A percentile compares a stretch with the other conserved stretches of the same genome.
Conservation (phyloP, 2,888 invertebrate species). For the Pyrocoelia pectoralis region DNA sequence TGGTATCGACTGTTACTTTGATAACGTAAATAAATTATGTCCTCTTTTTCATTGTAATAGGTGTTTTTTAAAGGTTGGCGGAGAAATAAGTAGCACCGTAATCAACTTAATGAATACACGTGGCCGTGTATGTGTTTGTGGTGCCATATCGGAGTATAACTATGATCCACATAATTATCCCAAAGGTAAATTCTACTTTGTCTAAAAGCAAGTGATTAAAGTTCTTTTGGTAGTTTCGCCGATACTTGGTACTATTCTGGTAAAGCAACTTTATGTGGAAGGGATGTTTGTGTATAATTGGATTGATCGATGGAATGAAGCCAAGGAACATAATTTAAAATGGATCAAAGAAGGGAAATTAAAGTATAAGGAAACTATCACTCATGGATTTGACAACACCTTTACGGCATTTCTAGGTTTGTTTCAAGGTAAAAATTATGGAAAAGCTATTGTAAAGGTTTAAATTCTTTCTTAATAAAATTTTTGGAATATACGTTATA, state of each 20-base stretch:
- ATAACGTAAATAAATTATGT: slow-evolving; percentile 68
- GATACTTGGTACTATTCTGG: slow-evolving; percentile 65
- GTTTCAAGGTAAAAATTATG: slow-evolving; percentile 69
- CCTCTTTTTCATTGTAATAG: background rate
- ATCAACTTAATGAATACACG: slow-evolving; percentile 68
- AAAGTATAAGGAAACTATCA: slow-evolving; percentile 71
- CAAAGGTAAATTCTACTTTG: no score
- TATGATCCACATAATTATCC: slow-evolving; percentile 49
- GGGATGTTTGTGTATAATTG: slow-evolving; percentile 68
- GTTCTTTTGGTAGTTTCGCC: slow-evolving; percentile 54
- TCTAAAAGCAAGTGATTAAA: no score
- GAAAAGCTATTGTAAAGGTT: slow-evolving; percentile 74
- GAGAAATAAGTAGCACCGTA: slow-evolving; percentile 68
- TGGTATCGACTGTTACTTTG: slow-evolving; percentile 79
- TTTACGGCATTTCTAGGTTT: slow-evolving; percentile 74
- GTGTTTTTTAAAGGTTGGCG: slow-evolving; percentile 66
- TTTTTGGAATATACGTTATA: no score
- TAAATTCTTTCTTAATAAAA: no score
- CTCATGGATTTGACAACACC: slow-evolving; percentile 77
- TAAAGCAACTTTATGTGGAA: slow-evolving; percentile 72
- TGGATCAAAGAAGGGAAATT: slow-evolving; percentile 74
- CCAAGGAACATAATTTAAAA: slow-evolving; percentile 66
- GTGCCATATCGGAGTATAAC: slow-evolving; percentile 71
- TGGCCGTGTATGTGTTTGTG: slow-evolving; percentile 72
- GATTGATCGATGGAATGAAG: slow-evolving; percentile 67